These are phyloP conservation scores for Catharus ustulatus DNA, from an alignment of 2,797 vertebrate genomes.

Conservation along the genomic window DNA sequence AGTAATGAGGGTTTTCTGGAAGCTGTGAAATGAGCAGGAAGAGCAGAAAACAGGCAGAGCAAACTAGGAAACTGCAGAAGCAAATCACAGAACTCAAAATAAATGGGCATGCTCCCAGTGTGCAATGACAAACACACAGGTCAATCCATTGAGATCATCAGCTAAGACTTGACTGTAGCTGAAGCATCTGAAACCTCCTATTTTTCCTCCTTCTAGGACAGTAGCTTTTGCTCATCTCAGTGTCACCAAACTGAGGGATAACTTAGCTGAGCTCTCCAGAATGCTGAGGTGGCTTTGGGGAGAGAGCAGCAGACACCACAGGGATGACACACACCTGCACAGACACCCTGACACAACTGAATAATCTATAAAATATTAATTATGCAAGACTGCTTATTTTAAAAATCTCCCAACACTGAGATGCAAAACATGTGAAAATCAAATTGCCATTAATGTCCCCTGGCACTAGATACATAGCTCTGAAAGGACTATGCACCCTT, in stretches of 20 bases:
- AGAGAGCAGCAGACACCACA: background rate
- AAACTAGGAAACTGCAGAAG: background rate
- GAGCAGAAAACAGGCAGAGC: background rate
- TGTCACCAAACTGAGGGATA: background rate
- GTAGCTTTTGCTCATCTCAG: background rate
- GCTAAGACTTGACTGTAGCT: background rate
- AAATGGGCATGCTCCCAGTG: background rate
- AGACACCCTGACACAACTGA: background rate
- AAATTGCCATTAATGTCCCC: background rate
- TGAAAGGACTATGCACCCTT: background rate
- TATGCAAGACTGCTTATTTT: background rate
- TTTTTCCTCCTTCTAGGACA: background rate
- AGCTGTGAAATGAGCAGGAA: background rate
- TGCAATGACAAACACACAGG: background rate
- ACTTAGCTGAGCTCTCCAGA: background rate
- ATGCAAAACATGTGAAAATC: background rate
- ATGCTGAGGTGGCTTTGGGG: background rate
- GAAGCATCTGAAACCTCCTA: background rate
- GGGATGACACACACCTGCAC: background rate
- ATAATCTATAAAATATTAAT: background rate
- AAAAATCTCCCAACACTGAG: background rate
- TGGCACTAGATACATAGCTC: background rate
- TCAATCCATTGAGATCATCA: background rate
- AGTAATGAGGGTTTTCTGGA: background rate
- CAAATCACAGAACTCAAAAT: background rate